These are phyloP conservation scores for Zygogramma bicolorata DNA, from an alignment of 2,888 invertebrate genomes.

Conservation along the genomic window DNA sequence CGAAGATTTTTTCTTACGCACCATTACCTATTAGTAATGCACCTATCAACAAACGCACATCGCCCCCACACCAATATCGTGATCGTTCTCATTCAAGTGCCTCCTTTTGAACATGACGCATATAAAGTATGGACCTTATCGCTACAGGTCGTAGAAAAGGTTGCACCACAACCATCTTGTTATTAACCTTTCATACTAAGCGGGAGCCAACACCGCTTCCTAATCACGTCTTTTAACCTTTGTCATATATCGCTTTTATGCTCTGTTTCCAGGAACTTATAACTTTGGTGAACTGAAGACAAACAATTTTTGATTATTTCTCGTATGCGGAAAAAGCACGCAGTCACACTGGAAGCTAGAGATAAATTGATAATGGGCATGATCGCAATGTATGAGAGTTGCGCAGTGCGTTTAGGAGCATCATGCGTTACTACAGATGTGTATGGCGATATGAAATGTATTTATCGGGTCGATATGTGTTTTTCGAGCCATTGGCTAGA, in stretches of 20 bases:
- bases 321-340: conserved; percentile 5
- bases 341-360: neutral
- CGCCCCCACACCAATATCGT: no score
- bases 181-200: conserved; percentile 61
- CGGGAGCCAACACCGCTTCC: conserved; percentile 52
- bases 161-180: conserved; percentile 61
- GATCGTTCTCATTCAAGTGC: no score
- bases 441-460: no score
- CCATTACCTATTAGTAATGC: no score
- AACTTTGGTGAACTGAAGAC: conserved; percentile 13
- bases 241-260: conserved; percentile 45
- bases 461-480: no score
- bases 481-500: no score
- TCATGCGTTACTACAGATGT: no score
- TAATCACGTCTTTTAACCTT: conserved; percentile 59
- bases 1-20: no score
- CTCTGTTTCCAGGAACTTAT: conserved; percentile 30
- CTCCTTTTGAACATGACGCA: no score
- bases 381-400: neutral
- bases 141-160: conserved; percentile 60
- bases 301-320: conserved; percentile 17
- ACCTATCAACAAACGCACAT: no score
- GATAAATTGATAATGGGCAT: neutral
- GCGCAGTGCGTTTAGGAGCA: neutral
- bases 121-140: conserved; percentile 60